Conservation (phyloP, 2,113 vertebrate species). For the Callithrix jacchus region DNA sequence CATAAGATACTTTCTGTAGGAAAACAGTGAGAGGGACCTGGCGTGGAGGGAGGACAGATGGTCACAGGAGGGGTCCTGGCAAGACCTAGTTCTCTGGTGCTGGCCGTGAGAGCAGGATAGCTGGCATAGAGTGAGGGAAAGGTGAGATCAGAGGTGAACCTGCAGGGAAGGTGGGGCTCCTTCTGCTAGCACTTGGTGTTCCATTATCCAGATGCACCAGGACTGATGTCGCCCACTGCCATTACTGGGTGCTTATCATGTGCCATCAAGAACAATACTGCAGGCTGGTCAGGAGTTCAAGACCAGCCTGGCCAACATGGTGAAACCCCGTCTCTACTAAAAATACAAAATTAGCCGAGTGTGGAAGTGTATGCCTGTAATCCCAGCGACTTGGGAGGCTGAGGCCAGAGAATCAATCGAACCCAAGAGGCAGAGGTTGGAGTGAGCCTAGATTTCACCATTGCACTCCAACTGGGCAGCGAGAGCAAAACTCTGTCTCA, state of each 20-base stretch:
- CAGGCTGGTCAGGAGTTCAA: not conserved
- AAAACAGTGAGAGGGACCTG: not conserved
- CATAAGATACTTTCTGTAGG: not conserved
- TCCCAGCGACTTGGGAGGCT: not conserved
- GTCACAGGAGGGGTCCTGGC: not conserved
- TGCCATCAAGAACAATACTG: not conserved
- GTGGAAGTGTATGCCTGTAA: not conserved
- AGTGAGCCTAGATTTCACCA: not conserved
- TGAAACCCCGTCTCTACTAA: not conserved
- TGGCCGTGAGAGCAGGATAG: too few relatives aligned
- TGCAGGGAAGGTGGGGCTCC: not conserved
- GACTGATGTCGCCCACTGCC: not conserved
- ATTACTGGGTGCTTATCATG: not conserved
- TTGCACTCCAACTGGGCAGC: not conserved
- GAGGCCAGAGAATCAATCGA: not conserved
- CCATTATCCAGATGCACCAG: fast-evolving
- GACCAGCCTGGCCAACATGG: not conserved
- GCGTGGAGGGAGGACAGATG: not conserved
- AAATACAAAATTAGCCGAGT: not conserved
- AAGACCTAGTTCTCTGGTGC: too few relatives aligned
- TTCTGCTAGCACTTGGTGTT: not conserved
- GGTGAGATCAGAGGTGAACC: not conserved
- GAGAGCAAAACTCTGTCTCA: not conserved
- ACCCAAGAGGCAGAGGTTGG: not conserved
- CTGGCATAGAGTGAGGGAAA: not conserved